Evolutionary conservation across 2,888 invertebrate species (phyloP).

Genomic region (Phymatocera aterrima): DNA sequence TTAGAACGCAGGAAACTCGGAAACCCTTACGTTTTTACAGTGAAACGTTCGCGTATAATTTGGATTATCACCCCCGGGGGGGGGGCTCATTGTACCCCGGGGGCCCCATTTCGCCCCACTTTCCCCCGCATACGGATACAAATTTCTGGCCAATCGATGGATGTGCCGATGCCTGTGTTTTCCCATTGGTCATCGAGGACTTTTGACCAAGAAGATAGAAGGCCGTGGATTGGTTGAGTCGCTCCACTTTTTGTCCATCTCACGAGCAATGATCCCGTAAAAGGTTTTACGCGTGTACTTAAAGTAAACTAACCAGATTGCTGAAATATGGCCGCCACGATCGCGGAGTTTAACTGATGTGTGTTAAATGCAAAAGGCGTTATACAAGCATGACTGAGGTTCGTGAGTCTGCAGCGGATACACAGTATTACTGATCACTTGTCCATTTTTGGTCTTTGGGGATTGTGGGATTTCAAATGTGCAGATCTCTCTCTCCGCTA

Average conservation of each 20-base stretch:
- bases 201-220: neutral
- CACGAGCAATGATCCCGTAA: neutral
- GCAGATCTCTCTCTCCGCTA: neutral
- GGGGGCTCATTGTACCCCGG: too few species aligned
- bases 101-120: neutral
- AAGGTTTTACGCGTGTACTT: slow-evolving; percentile 4
- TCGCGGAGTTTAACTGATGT: neutral
- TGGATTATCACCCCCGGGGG: too few species aligned
- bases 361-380: slow-evolving; percentile 21
- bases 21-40: too few species aligned
- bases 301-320: neutral
- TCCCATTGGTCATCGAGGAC: neutral
- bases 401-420: neutral
- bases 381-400: neutral
- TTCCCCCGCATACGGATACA: neutral
- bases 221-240: neutral
- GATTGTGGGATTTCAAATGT: slow-evolving; percentile 34
- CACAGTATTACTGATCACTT: slow-evolving; percentile 11
- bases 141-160: neutral
- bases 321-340: neutral
- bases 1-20: too few species aligned
- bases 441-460: slow-evolving; percentile 37
- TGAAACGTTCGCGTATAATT: too few species aligned
- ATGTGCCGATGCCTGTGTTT: neutral
- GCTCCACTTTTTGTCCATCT: neutral